These are phyloP conservation scores for Tangara arthus DNA, from an alignment of 2,797 vertebrate species.

Conservation along the genomic window DNA sequence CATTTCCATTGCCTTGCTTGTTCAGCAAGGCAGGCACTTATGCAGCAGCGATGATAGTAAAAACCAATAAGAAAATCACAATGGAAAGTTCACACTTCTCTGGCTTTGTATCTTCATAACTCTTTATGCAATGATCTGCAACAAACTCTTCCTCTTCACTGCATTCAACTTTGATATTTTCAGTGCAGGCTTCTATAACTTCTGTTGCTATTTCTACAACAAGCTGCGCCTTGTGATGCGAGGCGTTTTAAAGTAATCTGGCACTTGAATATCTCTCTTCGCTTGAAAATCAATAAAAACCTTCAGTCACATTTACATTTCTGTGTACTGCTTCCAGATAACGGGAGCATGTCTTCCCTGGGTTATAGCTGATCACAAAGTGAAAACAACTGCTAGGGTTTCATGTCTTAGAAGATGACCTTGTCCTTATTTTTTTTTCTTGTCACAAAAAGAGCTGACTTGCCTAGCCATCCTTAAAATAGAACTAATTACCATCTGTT, in stretches of 20 bases:
- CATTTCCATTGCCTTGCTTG: neutral
- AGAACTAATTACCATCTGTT: neutral
- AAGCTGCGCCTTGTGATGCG: neutral
- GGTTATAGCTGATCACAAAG: neutral
- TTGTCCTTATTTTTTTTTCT: neutral
- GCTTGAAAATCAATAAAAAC: constrained; percentile 16
- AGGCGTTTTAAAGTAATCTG: constrained; percentile 12
- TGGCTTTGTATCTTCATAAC: neutral
- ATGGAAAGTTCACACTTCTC: neutral
- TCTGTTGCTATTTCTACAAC: constrained; percentile 36
- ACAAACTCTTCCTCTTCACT: neutral
- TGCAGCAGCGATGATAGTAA: neutral
- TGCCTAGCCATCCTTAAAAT: neutral
- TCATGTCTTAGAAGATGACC: neutral
- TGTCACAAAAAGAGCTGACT: neutral
- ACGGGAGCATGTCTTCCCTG: neutral
- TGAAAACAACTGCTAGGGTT: neutral
- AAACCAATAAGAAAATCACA: neutral
- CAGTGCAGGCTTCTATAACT: neutral
- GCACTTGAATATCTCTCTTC: neutral
- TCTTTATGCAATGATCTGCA: neutral
- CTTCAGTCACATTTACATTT: neutral
- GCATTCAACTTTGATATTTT: constrained; percentile 25
- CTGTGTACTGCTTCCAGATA: neutral
- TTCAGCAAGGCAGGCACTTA: neutral